Evolutionary conservation across 2,888 invertebrate genomes (phyloP).

Genomic region (Melanophora roralis): DNA sequence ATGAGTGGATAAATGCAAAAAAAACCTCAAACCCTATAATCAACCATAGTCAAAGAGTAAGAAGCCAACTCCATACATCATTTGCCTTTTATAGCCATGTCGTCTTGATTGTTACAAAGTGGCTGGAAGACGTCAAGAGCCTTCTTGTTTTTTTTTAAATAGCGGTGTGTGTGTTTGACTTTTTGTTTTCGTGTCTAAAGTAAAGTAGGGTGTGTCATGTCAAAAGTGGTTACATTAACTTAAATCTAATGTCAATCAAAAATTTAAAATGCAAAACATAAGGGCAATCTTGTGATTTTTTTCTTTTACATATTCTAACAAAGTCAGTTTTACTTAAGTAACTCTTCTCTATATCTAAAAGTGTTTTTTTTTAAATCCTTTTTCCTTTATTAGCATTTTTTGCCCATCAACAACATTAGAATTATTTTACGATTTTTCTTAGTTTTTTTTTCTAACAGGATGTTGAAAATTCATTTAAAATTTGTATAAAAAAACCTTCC

Average conservation of each 20-base stretch:
- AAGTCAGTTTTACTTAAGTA: constrained; percentile 34
- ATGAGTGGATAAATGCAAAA: neutral
- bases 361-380: constrained; percentile 13
- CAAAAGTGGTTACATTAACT: constrained; percentile 61
- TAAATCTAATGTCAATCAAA: constrained; percentile 63
- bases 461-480: constrained; percentile 62
- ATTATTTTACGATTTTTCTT: constrained; percentile 42
- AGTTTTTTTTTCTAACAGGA: constrained; percentile 44
- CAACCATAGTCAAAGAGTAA: neutral
- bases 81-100: constrained; percentile 22
- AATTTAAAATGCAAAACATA: constrained; percentile 60
- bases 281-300: constrained; percentile 37
- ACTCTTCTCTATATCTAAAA: constrained; percentile 27
- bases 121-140: constrained; percentile 18
- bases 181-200: constrained; percentile 25
- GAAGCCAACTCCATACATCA: constrained; percentile 31
- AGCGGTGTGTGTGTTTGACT: neutral
- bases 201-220: constrained; percentile 58
- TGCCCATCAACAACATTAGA: constrained; percentile 45
- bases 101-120: constrained; percentile 25
- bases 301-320: neutral
- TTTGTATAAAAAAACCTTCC: constrained; percentile 37
- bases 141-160: neutral
- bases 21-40: constrained; percentile 32
- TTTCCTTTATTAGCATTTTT: constrained; percentile 8